Evolutionary conservation across 2,888 invertebrate genomes (phyloP).

Genomic region (Drosophila nigricruria): DNA sequence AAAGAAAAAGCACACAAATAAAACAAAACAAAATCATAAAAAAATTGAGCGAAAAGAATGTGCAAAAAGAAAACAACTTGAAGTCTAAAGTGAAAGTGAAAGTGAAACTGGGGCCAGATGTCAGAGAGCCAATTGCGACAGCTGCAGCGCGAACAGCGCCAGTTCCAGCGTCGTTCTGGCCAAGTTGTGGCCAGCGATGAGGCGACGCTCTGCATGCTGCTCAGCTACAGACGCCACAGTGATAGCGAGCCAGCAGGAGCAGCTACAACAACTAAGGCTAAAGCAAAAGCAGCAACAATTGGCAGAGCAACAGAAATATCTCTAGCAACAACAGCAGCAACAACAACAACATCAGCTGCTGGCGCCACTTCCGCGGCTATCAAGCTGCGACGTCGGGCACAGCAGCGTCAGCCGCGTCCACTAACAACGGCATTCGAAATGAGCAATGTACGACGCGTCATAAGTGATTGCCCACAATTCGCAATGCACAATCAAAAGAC

Average conservation of each 20-base stretch:
- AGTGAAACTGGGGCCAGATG: slow-evolving; percentile 39
- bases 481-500: slow-evolving; percentile 2
- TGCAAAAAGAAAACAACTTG: background rate
- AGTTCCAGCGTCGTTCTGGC: slow-evolving; percentile 76
- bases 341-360: slow-evolving; percentile 4
- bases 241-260: slow-evolving; percentile 26
- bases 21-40: slow-evolving; percentile 4
- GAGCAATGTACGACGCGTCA: slow-evolving; percentile 63
- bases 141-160: slow-evolving; percentile 22
- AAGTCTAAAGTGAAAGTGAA: slow-evolving; percentile 42
- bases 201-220: slow-evolving; percentile 72
- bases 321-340: background rate
- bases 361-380: slow-evolving; percentile 56
- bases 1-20: background rate
- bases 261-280: slow-evolving; percentile 11
- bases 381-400: slow-evolving; percentile 55
- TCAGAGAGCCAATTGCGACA: slow-evolving; percentile 22
- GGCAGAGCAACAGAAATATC: slow-evolving; percentile 13
- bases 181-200: slow-evolving; percentile 81
- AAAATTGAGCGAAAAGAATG: slow-evolving; percentile 16
- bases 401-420: slow-evolving; percentile 63
- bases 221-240: slow-evolving; percentile 69
- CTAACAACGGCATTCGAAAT: slow-evolving; percentile 71
- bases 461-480: slow-evolving; percentile 3
- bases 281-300: slow-evolving; percentile 20